Base-by-base conservation (phyloP, 2,113 vertebrate species). In the Pitta sordida region DNA sequence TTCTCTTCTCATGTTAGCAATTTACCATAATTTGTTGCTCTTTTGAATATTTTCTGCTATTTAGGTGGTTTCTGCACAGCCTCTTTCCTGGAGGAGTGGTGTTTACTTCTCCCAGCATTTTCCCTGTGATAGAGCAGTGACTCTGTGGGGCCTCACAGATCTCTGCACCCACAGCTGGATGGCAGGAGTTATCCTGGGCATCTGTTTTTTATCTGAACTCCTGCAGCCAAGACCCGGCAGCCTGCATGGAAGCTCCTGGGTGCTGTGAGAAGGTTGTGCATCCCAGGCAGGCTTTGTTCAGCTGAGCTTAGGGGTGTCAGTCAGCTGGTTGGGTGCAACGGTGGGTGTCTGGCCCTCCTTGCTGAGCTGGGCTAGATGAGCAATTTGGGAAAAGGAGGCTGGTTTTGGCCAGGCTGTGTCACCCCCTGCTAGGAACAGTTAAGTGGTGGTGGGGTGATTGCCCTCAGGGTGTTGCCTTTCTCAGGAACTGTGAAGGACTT, bases 171-270 rank as follows among this genome's bases (percentile, higher is more conserved):
- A 3, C 4, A 5, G 5, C 15, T 75, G 36, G 20, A 8, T 15
- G 39, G 43, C 16, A n/a, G 21, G 11, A 43, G 24, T 37, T 32
- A 59, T 34, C 10, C 10, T 1, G 26, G 17, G 63, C 43, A 12
- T 41, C 22, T 3, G 5, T 26, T 49, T 48, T 3, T 10, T 10
- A 1, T 1, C 4, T 4, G 7, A 36, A 3, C 10, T 74, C 5
- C 44, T 48, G 24, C 2, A 34, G 13, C 19, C 11, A 30, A 10
- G 27, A 22, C 15, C 52, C 44, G 34, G 8, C 8, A n/a, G 13
- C 16, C 23, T 8, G 1, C 0, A 0, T 16, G 36, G 52, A 14
- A 39, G 20, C 26, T 71, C 9, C 22, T 3, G 16, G 69, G 27
- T 5, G 36, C n/a, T 23, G 15, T 4, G 78, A 23, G 52, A 17